Base-by-base conservation (phyloP, 2,797 vertebrate species). In the Varecia variegata region DNA sequence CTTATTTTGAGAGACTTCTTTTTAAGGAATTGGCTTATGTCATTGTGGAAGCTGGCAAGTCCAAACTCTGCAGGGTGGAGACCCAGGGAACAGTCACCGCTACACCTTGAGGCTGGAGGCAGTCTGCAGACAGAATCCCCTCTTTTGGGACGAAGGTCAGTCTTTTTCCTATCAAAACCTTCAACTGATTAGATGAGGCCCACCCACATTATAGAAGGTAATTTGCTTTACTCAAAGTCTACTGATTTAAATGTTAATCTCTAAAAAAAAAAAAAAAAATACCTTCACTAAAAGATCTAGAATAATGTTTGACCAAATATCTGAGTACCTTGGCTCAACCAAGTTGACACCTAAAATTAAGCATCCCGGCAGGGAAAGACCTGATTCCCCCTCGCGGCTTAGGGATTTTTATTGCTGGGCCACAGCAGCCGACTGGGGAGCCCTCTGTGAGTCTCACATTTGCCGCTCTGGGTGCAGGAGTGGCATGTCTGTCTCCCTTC, bases 401-500 rank as follows among this genome's bases (percentile, higher is more conserved):
- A 7, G 80, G 2, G 73, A 27, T 3, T 9, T 76, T 27, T 40
- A 10, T 2, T 12, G 32, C 45, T 43, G 40, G 27, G 20, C 23
- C 47, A 76, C 50, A 50, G 23, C 38, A n/a, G 38, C 89, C 2
- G 0, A 5, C 5, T 4, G 30, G n/a, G n/a, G 25, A 58, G 58
- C n/a, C 52, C 43, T 45, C n/a, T 32, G 71, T 7, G 56, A 8
- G 73, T 40, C 45, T 30, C 3, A 0, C 32, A 27, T 71, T 56
- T 45, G 35, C 3, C 14, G 35, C 45, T 47, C 52, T n/a, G 84
- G 56, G 15, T 1, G 0, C 12, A 11, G 23, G n/a, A 40, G 10
- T 3, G 12, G 38, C 1, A 1, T 4, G 0, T 12, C 38, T 54
- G 6, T 18, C 27, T 54, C 65, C 21, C 8, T 88, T 35, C 52